Percentiles rank a stretch among this genome's conserved stretches.
phyloP scores from a whole-genome alignment of 2,113 vertebrate genomes.

The Percina caprodes region DNA sequence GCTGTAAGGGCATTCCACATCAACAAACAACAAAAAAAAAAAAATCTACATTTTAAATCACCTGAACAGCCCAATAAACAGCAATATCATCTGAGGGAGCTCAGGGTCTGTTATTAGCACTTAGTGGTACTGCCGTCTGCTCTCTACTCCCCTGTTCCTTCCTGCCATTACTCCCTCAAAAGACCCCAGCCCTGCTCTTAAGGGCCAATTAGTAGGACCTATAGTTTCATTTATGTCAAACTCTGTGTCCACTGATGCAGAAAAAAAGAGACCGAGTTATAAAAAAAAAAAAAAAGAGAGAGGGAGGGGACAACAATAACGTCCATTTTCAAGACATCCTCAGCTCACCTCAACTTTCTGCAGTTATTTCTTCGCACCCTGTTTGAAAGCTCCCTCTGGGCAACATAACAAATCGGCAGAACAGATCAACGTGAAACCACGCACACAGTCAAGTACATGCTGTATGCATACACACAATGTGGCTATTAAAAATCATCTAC shows the following conservation, averaged over 20 bases:
- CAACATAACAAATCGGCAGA: constrained; percentile 1
- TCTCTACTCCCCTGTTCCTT: constrained; percentile 37
- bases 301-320: not conserved
- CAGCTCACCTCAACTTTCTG: constrained; percentile 11
- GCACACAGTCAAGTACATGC: not conserved
- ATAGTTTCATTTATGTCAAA: constrained; percentile 50
- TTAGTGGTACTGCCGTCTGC: constrained; percentile 26
- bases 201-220: constrained; percentile 48
- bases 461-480: not conserved
- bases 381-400: constrained; percentile 19
- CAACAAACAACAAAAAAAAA: not conserved
- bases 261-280: not conserved
- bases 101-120: constrained; percentile 33
- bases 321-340: constrained; percentile 33
- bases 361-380: constrained; percentile 19
- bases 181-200: constrained; percentile 16
- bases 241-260: constrained; percentile 11
- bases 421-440: not conserved
- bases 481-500: too few species aligned
- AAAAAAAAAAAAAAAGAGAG: too few species aligned
- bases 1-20: not conserved
- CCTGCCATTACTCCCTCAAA: constrained; percentile 27
- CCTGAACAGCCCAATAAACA: not conserved
- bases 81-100: constrained; percentile 4
- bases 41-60: not conserved